Conservation (phyloP, 2,888 invertebrate species). For the Microplitis deprimator region DNA sequence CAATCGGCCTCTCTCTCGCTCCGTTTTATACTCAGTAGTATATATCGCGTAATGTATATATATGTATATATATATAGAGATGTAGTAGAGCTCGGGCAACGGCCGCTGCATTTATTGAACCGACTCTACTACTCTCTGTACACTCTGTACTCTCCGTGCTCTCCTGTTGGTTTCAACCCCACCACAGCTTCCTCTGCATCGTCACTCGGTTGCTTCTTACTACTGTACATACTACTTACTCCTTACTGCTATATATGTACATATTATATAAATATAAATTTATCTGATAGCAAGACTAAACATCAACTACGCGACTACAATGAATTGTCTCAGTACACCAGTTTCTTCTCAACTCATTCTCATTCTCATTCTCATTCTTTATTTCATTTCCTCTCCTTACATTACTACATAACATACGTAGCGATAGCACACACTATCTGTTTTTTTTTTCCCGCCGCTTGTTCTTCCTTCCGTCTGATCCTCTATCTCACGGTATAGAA, state of each 20-base stretch:
- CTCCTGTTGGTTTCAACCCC: conserved; percentile 31
- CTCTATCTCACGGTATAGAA: not conserved
- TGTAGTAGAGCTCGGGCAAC: conserved; percentile 48
- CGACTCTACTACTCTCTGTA: conserved; percentile 49
- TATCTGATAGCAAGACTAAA: not conserved
- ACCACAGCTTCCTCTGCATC: conserved; percentile 29
- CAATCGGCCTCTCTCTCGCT: conserved; percentile 18
- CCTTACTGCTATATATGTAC: not conserved
- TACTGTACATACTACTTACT: conserved; percentile 25
- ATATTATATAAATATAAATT: conserved; percentile 20
- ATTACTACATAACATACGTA: not conserved
- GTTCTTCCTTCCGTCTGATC: not conserved
- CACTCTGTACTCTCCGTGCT: conserved; percentile 37
- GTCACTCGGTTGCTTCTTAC: conserved; percentile 39
- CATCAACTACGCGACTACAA: conserved; percentile 20
- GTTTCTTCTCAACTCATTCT: conserved; percentile 22
- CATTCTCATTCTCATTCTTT: not conserved
- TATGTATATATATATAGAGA: not conserved
- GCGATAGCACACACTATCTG: not conserved
- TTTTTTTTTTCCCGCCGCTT: not conserved
- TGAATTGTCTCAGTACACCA: conserved; percentile 21
- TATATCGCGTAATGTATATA: not conserved
- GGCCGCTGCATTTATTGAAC: conserved; percentile 60
- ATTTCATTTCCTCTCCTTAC: not conserved
- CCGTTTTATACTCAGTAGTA: conserved; percentile 28